These are phyloP conservation scores for Thecocarcelia acutangulata DNA, from an alignment of 2,888 invertebrate genomes.

Conservation along the genomic window DNA sequence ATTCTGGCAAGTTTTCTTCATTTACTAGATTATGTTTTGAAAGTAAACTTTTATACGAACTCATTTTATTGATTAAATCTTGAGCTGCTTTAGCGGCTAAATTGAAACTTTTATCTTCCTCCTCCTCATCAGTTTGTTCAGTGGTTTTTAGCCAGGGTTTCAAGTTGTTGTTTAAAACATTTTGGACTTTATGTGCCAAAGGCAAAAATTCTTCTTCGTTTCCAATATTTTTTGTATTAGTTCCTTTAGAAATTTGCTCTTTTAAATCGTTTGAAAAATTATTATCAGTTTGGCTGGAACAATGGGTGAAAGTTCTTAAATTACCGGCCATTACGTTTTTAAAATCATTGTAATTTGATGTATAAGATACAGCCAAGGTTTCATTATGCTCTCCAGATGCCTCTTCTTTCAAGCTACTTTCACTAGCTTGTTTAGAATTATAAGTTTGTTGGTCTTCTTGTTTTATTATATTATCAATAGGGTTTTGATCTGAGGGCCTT, in stretches of 20 bases:
- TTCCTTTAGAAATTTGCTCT: not conserved
- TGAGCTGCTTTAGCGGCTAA: slow-evolving; percentile 11
- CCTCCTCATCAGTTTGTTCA: not conserved
- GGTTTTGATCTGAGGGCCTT: not conserved
- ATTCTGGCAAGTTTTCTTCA: not conserved
- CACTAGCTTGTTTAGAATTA: not conserved
- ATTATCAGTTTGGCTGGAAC: slow-evolving; percentile 24
- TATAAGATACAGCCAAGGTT: not conserved
- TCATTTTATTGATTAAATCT: slow-evolving; percentile 42
- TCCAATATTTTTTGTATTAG: not conserved
- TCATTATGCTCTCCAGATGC: not conserved
- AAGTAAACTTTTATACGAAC: slow-evolving; percentile 18
- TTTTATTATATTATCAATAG: too few relatives aligned
- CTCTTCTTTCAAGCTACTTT: not conserved
- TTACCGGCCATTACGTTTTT: too few relatives aligned
- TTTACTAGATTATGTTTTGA: not conserved
- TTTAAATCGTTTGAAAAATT: not conserved
- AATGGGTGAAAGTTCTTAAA: too few relatives aligned
- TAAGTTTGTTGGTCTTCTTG: not conserved
- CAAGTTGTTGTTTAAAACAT: slow-evolving; percentile 34
- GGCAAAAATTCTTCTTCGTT: not conserved
- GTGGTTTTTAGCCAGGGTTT: slow-evolving; percentile 16
- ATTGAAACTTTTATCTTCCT: not conserved
- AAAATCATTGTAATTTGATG: not conserved
- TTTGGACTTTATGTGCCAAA: not conserved